Percentiles rank a stretch among this genome's conserved stretches.
These are phyloP conservation scores for Parazoanthus darwini DNA, from an alignment of 92 coral and sea anemone genomes.

Conservation along the genomic window DNA sequence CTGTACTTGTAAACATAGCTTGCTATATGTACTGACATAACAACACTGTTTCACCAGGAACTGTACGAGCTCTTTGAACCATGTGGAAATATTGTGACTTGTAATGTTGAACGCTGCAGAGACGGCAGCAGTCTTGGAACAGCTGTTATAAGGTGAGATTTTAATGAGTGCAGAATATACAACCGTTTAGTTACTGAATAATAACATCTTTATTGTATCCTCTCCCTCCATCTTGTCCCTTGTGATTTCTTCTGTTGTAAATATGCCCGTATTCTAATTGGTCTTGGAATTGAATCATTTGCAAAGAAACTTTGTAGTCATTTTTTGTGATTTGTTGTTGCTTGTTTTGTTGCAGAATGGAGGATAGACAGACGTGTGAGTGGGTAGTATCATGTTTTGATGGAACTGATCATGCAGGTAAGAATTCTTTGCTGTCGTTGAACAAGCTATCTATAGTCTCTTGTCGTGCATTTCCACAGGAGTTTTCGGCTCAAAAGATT, in stretches of 20 bases:
- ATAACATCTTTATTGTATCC: too few species aligned
- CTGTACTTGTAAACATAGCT: too few species aligned
- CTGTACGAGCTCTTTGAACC: not conserved
- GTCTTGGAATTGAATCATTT: too few species aligned
- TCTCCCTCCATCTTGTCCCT: too few species aligned
- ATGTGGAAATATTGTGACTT: not conserved
- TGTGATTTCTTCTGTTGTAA: too few species aligned
- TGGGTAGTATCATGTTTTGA: conserved; percentile 42
- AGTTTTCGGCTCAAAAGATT: not conserved
- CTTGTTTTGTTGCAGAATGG: conserved; percentile 23
- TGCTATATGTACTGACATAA: too few species aligned
- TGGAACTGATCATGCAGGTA: conserved; percentile 41
- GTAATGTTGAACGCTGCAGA: not conserved
- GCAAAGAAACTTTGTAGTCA: too few species aligned
- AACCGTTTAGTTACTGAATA: too few species aligned
- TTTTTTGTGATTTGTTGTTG: not conserved
- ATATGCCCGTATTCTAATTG: too few species aligned
- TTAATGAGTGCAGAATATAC: not conserved
- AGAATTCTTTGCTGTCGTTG: not conserved
- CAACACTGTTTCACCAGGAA: not conserved
- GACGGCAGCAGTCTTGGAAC: not conserved
- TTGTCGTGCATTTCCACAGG: not conserved
- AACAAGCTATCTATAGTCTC: too few species aligned
- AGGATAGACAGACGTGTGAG: conserved; percentile 35
- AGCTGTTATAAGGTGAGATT: not conserved